Conservation (phyloP, 2,888 invertebrate species). For the Arge pagana region DNA sequence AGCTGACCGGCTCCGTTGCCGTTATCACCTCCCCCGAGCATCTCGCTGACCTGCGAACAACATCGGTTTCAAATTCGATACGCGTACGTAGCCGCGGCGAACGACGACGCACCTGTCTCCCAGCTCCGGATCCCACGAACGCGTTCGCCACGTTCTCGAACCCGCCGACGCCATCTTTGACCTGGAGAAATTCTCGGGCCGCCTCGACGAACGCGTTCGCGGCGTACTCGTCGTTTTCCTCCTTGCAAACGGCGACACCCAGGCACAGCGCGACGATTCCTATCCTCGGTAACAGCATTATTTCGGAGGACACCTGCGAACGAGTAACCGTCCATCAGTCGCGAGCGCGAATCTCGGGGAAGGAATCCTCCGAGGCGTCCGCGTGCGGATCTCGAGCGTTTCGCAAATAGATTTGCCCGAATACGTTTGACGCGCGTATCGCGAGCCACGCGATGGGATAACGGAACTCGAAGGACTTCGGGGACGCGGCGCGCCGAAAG, state of each 20-base stretch:
- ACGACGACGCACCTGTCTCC: constrained; percentile 61
- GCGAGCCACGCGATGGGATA: too few relatives aligned
- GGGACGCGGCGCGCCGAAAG: too few relatives aligned
- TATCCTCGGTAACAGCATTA: constrained; percentile 45
- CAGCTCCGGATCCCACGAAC: constrained; percentile 71
- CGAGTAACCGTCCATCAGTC: too few relatives aligned
- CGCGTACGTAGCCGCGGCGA: neutral
- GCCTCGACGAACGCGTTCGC: constrained; percentile 71
- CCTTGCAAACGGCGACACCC: constrained; percentile 37
- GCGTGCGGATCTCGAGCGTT: too few relatives aligned
- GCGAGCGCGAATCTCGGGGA: too few relatives aligned
- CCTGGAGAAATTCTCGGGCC: constrained; percentile 71
- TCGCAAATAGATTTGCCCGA: too few relatives aligned
- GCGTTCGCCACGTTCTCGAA: constrained; percentile 70
- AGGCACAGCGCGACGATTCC: constrained; percentile 39
- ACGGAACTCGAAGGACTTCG: too few relatives aligned
- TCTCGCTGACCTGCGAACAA: constrained; percentile 35
- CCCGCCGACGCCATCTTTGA: constrained; percentile 63
- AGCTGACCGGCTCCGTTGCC: constrained; percentile 47
- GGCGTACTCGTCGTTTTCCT: constrained; percentile 60
- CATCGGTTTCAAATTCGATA: neutral
- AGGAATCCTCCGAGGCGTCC: too few relatives aligned
- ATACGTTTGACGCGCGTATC: too few relatives aligned
- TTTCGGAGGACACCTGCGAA: too few relatives aligned
- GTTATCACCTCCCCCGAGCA: constrained; percentile 37